Base-by-base conservation (phyloP, 2,888 invertebrate species). In the Nephrotoma guestfalica region DNA sequence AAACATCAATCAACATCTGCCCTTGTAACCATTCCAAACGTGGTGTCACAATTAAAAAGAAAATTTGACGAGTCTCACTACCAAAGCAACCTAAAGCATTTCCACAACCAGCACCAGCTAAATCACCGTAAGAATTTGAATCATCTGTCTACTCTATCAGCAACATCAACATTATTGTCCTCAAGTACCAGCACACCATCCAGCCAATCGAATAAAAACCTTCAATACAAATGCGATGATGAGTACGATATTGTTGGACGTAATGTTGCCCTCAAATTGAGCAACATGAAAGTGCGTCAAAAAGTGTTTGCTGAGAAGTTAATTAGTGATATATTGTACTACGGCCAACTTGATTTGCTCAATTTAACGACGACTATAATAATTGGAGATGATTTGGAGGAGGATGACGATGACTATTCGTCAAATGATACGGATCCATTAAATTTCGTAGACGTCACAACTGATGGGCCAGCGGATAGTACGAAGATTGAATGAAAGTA, bases 221-320 rank as follows among this genome's bases (percentile, higher is more conserved):
- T 71, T 41, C 84, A 84, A 84, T 84, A 41, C 15, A 84, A 84
- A n/a, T 84, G 84, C 71, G 87, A 88, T 3, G 91, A 91, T 87
- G 91, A 91, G 85, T 91, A 90, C 87, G 91, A 91, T 87, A 91
- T 90, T 87, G 89, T 91, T 41, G 91, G 91, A 3, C 91, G 90
- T 42, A 91, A 91, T 88, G 91, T 91, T 41, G 90, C 91, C 40
- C 88, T 90, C 87, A 91, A 91, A 86, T 88, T 91, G 87, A 89
- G 91, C 13, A 89, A 90, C 0, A 91, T 91, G 91, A 91, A 91
- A 87, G 90, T 91, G 13, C 91, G 90, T 42, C 91, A 91, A 88
- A 89, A 91, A 87, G 91, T 91, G 87, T 91, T 91, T 85, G 91
- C 91, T 87, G 91, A 91, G 88, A 91, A 91, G 87, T 89, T 91